These are phyloP conservation scores for Troglohyphantes excavatus DNA, from an alignment of 2,888 invertebrate species.

Conservation along the genomic window DNA sequence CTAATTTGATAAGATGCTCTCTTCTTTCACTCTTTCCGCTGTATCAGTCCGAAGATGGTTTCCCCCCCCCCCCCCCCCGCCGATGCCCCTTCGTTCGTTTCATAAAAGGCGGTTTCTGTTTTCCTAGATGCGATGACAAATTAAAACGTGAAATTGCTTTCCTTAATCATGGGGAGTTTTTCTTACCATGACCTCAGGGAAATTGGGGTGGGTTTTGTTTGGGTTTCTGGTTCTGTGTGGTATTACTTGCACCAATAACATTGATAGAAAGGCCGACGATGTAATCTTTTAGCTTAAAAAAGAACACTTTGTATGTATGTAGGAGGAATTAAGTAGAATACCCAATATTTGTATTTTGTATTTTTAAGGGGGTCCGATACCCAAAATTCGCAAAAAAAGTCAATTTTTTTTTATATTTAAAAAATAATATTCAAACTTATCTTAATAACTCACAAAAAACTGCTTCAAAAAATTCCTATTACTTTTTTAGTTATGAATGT, in stretches of 20 bases:
- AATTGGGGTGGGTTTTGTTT: constrained; percentile 20
- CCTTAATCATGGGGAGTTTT: constrained; percentile 53
- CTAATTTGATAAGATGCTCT: constrained; percentile 56
- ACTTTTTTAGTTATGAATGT: too few relatives aligned
- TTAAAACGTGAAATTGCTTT: constrained; percentile 65
- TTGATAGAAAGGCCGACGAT: neutral
- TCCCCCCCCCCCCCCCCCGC: constrained; percentile 12
- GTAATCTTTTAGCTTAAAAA: neutral
- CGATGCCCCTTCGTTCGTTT: constrained; percentile 30
- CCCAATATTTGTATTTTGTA: too few relatives aligned
- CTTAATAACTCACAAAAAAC: too few relatives aligned
- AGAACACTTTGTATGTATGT: neutral
- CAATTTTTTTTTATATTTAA: too few relatives aligned
- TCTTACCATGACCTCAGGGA: constrained; percentile 17
- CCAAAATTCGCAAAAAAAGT: too few relatives aligned
- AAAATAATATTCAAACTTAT: too few relatives aligned
- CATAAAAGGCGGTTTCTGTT: constrained; percentile 54
- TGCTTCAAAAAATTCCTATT: too few relatives aligned
- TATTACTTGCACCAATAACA: neutral
- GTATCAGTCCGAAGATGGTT: constrained; percentile 5
- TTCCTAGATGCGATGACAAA: constrained; percentile 37
- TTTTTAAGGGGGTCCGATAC: too few relatives aligned
- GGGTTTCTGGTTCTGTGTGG: neutral
- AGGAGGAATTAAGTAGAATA: neutral
- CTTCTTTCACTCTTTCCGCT: neutral